A percentile compares a stretch with the other conserved stretches of the same genome.
These are phyloP conservation scores for Microtus pennsylvanicus DNA, from an alignment of 2,113 vertebrate genomes.

Conservation along the genomic window DNA sequence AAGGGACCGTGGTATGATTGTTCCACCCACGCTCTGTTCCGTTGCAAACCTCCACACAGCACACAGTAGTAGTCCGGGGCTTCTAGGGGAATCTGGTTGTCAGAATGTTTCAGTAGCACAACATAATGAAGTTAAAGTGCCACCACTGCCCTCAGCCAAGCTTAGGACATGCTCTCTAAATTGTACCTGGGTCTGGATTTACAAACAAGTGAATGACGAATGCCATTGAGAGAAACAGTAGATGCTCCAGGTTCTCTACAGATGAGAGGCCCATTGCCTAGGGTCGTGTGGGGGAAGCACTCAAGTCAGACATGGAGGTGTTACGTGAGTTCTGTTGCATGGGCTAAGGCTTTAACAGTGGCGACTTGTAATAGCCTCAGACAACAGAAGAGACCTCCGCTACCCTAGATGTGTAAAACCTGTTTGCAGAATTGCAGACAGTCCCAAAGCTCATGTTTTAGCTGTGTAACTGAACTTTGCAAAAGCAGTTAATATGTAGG, in stretches of 20 bases:
- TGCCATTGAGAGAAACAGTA: background rate
- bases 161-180: background rate
- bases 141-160: background rate
- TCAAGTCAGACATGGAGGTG: background rate
- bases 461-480: conserved; percentile 42
- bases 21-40: fast-evolving
- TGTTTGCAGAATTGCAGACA: background rate
- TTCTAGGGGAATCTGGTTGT: background rate
- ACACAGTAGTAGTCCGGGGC: too few species aligned
- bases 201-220: background rate
- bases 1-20: background rate
- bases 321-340: background rate
- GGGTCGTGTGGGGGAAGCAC: too few species aligned
- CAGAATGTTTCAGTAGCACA: background rate
- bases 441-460: background rate
- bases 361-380: background rate
- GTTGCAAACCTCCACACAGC: background rate
- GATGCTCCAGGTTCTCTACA: background rate
- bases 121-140: background rate
- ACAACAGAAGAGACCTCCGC: background rate
- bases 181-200: background rate
- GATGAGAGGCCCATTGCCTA: background rate
- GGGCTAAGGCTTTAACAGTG: background rate
- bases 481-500: conserved; percentile 58
- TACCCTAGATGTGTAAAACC: too few species aligned